Conservation (phyloP, 23 tunicate genomes). For the Clavelina lepadiformis region DNA sequence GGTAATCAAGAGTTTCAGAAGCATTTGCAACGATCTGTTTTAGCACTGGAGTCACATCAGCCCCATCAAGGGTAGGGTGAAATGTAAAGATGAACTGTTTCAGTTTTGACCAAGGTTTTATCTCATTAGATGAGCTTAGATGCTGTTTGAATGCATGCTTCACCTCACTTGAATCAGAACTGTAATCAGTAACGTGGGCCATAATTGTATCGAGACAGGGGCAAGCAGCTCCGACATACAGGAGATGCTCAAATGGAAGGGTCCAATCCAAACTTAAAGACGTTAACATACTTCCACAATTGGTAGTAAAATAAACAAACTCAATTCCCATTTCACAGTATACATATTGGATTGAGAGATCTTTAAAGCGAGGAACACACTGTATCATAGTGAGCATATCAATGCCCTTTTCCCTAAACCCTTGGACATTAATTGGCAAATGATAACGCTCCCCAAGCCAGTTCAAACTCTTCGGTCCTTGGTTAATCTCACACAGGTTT, state of each 20-base stretch:
- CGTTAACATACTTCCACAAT: not conserved
- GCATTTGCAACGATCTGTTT: no score
- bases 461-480: not conserved
- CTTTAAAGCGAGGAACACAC: not conserved
- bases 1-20: no score
- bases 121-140: no score
- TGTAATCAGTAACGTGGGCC: no score
- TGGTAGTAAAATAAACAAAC: not conserved
- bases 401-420: not conserved
- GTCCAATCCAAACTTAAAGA: slow-evolving; percentile 2
- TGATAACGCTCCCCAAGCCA: not conserved
- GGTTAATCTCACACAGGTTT: not conserved
- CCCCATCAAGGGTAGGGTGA: no score
- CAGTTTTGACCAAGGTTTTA: no score
- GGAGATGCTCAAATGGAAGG: not conserved
- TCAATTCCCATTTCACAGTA: not conserved
- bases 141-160: no score
- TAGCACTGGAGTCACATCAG: no score
- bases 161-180: no score
- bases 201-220: no score
- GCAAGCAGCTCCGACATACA: slow-evolving; percentile 1
- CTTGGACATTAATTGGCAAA: slow-evolving; percentile 6
- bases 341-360: not conserved
- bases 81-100: no score
- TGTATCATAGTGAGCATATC: not conserved